phyloP scores from a whole-genome alignment of 2,888 invertebrate genomes.

The Pseudococcus jackbeardsleyi region DNA sequence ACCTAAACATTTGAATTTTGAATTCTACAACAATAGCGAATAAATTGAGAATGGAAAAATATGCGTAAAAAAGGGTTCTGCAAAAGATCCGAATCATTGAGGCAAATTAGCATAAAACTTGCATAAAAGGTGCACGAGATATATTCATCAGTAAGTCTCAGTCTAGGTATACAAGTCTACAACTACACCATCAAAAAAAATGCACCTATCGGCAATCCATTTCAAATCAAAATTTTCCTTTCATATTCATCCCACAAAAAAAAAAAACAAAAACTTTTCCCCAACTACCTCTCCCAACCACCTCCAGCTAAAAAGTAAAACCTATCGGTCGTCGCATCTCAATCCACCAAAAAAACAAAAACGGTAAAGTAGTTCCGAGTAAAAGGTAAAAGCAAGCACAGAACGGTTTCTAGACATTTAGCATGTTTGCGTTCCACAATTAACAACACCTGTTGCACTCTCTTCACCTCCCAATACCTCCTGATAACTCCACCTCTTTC shows the following conservation, averaged over 20 bases:
- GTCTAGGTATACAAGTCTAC: background rate
- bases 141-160: background rate
- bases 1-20: background rate
- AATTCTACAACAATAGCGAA: conserved; percentile 5
- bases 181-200: background rate
- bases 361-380: background rate
- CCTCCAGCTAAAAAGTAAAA: background rate
- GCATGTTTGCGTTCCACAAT: conserved; percentile 38
- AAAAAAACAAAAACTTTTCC: background rate
- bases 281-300: background rate
- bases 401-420: conserved; percentile 50
- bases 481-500: conserved; percentile 62
- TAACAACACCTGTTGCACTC: conserved; percentile 61
- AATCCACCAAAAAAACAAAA: background rate
- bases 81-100: conserved; percentile 14
- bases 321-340: too few species aligned
- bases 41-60: conserved; percentile 32
- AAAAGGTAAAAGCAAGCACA: background rate
- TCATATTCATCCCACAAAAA: background rate
- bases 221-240: background rate
- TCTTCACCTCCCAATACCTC: conserved; percentile 39
- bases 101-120: background rate
- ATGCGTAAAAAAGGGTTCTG: background rate
- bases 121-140: background rate
- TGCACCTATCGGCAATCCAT: background rate